Conservation (phyloP, 92 coral and sea anemone species). For the Montipora capitata region DNA sequence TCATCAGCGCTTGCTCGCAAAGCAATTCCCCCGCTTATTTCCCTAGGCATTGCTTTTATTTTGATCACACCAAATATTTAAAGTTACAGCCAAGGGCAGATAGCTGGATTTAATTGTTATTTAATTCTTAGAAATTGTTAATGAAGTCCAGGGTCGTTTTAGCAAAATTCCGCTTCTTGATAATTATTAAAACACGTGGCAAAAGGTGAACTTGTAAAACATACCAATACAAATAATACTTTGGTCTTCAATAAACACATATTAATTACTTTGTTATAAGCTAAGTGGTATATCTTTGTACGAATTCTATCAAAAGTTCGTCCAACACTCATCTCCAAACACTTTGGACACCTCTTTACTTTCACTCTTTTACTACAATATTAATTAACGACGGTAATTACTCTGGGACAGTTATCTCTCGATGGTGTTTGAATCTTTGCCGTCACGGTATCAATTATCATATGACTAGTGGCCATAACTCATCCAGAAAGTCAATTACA, state of each 20-base stretch:
- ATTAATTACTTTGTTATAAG: not conserved
- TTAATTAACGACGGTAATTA: too few species aligned
- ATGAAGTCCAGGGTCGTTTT: not conserved
- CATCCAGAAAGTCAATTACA: too few species aligned
- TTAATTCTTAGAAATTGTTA: not conserved
- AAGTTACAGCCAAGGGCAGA: not conserved
- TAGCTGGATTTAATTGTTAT: not conserved
- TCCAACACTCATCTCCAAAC: not conserved
- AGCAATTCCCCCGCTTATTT: not conserved
- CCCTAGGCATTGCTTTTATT: not conserved
- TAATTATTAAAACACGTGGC: conserved; percentile 16
- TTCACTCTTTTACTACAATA: too few species aligned
- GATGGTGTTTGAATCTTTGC: too few species aligned
- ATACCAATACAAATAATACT: not conserved
- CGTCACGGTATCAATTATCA: too few species aligned
- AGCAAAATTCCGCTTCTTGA: not conserved
- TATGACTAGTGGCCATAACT: too few species aligned
- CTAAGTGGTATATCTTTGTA: not conserved
- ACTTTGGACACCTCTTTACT: conserved; percentile 4
- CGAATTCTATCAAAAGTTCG: not conserved
- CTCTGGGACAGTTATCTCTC: too few species aligned
- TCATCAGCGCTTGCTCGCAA: not conserved
- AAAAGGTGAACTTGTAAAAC: not conserved
- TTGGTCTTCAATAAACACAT: conserved; percentile 3
- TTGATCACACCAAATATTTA: not conserved